These are phyloP conservation scores for Colletes gigas DNA, from an alignment of 1,140 invertebrate genomes.

Conservation along the genomic window DNA sequence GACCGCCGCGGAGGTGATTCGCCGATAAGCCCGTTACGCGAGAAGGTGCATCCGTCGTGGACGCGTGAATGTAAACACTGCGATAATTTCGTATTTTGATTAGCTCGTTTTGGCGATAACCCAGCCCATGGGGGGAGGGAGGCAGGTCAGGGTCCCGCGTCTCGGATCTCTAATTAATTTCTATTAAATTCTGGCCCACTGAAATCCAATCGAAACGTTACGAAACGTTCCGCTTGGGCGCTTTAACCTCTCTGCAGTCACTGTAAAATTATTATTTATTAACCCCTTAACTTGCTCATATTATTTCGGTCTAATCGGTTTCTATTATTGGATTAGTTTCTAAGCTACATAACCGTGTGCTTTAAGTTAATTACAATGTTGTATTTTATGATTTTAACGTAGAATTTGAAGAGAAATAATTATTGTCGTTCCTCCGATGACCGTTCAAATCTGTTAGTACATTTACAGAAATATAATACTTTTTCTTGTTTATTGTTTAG, in stretches of 20 bases:
- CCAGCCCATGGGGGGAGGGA: neutral
- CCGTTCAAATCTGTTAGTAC: no score
- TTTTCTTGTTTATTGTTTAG: no score
- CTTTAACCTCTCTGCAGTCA: neutral
- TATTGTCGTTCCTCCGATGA: no score
- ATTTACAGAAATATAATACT: no score
- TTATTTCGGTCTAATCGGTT: no score
- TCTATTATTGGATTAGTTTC: no score
- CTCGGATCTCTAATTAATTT: slow-evolving; percentile 26
- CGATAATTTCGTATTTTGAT: slow-evolving; percentile 36
- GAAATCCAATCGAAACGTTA: neutral
- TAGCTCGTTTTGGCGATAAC: slow-evolving; percentile 34
- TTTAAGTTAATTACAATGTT: no score
- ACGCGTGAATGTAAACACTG: slow-evolving; percentile 20
- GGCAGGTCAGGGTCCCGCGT: slow-evolving; percentile 21
- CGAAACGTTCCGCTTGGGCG: neutral
- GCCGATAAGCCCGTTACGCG: neutral
- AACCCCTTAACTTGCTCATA: no score
- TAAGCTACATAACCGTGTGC: no score
- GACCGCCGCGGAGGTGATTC: neutral
- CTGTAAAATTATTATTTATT: no score
- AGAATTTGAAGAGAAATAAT: no score
- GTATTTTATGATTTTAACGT: no score
- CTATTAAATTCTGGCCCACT: neutral
- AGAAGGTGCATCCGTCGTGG: slow-evolving; percentile 3